These are phyloP conservation scores for Listronotus bonariensis DNA, from an alignment of 1,140 invertebrate genomes.

Conservation along the genomic window DNA sequence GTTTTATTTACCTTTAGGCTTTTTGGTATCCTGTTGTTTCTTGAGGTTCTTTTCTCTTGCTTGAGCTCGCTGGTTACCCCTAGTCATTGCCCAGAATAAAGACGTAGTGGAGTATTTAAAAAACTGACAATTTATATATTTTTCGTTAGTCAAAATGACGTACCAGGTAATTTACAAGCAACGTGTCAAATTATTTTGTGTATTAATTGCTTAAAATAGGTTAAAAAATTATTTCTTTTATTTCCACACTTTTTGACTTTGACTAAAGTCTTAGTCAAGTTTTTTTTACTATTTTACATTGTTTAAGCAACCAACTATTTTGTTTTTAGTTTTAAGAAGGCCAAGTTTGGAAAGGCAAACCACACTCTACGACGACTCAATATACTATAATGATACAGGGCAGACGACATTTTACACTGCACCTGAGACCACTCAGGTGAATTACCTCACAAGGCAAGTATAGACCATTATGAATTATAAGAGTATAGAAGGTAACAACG, in stretches of 20 bases:
- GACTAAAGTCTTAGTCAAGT: too few relatives aligned
- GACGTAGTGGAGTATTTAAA: not conserved
- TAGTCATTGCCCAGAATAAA: constrained; percentile 30
- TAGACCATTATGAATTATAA: not conserved
- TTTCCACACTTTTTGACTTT: too few relatives aligned
- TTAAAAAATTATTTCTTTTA: too few relatives aligned
- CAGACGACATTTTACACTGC: constrained; percentile 42
- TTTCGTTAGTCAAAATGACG: not conserved
- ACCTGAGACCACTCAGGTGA: constrained; percentile 41
- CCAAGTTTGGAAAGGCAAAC: constrained; percentile 81
- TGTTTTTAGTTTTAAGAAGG: constrained; percentile 60
- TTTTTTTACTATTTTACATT: too few relatives aligned
- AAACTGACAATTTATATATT: not conserved
- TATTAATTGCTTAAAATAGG: too few relatives aligned
- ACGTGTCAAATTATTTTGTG: too few relatives aligned
- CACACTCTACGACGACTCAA: constrained; percentile 75
- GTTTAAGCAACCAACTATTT: not conserved
- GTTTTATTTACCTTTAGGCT: constrained; percentile 11
- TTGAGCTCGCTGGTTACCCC: constrained; percentile 32
- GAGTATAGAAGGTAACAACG: too few relatives aligned
- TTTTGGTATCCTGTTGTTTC: constrained; percentile 28
- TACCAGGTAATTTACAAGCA: too few relatives aligned
- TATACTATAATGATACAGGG: constrained; percentile 43
- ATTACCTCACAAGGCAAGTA: constrained; percentile 34
- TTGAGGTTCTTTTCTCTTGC: constrained; percentile 29